Evolutionary conservation across 2,113 vertebrate genomes (phyloP), one percentile per base, ranked within the genome.

Genomic region (Nothobranchius furzeri): DNA sequence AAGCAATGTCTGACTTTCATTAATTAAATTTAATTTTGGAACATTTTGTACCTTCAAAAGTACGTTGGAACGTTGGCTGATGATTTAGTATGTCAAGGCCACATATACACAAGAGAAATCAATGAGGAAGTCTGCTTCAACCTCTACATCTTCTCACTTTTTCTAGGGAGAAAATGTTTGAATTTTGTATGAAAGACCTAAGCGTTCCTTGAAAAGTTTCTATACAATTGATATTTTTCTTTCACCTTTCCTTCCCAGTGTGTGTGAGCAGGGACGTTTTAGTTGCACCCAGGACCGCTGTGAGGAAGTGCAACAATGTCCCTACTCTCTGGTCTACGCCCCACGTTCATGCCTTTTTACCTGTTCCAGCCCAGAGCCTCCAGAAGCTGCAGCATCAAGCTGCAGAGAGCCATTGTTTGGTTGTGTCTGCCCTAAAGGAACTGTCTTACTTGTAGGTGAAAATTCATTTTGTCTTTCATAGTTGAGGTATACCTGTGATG

Each of bases 361-460:
- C 76, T 98, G 96, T 40, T 92, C 94, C 55, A 90, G 82, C 12
- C 63, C 90, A 37, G 82, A 89, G 7, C 35, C 78, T 13, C 81
- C 85, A 15, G 14, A 37, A 0, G 4, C 49, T 17, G 53, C 75
- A 8, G 78, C 72, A 17, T 50, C 56, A 0, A 79, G 87, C 77
- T 98, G 96, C 15, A 24, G 50, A 0, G 91, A 93, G 43, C 74
- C 90, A 4, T 3, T 89, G 0, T 90, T 93, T 0, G 94, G 95
- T 76, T 98, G 95, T 1, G 90, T 96, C 45, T 98, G 96, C 72
- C 96, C 95, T 0, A 81, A 87, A 0, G 95, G 94, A 64, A 93
- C 92, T 0, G 86, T 96, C 14, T 81, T 95, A n/a, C 88, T 94
- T 84, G 95, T 98, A 73, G 60, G 94, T 76, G 53, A 51, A 40